Percentiles rank a stretch among this genome's conserved stretches.
phyloP scores from a whole-genome alignment of 2,113 vertebrate genomes.

The Sorex araneus region DNA sequence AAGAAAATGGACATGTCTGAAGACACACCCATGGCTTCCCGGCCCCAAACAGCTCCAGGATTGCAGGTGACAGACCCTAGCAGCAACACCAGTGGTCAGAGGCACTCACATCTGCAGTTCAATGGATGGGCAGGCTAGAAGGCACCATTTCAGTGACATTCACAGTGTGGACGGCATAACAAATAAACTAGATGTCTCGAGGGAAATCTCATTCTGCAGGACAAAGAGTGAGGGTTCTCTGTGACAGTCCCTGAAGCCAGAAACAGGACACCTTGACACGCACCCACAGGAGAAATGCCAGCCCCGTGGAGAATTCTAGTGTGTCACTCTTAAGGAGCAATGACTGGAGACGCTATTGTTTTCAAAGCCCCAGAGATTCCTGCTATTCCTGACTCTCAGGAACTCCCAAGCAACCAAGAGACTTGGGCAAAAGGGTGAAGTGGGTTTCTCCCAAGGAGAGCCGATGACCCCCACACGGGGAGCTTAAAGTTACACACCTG shows the following conservation, averaged over 20 bases:
- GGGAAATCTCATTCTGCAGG: accelerated
- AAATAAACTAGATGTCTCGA: accelerated
- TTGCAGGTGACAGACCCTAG: no score
- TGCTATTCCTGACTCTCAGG: background rate
- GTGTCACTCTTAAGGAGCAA: background rate
- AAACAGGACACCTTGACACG: accelerated
- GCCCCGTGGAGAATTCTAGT: background rate
- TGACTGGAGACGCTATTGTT: no score
- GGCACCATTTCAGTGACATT: background rate
- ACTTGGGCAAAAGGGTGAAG: background rate
- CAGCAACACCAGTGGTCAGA: no score
- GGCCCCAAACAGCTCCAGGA: no score
- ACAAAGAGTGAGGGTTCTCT: accelerated
- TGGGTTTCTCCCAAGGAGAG: background rate
- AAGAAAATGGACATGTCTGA: no score
- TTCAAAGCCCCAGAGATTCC: background rate
- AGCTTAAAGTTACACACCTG: background rate
- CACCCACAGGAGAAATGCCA: accelerated
- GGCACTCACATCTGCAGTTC: no score
- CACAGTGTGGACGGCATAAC: background rate
- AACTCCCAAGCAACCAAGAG: accelerated
- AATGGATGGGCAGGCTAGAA: no score
- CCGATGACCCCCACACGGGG: accelerated
- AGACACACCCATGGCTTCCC: no score
- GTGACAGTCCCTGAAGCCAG: background rate